Conservation (phyloP, 2,888 invertebrate species). For the Drosophila limbata region DNA sequence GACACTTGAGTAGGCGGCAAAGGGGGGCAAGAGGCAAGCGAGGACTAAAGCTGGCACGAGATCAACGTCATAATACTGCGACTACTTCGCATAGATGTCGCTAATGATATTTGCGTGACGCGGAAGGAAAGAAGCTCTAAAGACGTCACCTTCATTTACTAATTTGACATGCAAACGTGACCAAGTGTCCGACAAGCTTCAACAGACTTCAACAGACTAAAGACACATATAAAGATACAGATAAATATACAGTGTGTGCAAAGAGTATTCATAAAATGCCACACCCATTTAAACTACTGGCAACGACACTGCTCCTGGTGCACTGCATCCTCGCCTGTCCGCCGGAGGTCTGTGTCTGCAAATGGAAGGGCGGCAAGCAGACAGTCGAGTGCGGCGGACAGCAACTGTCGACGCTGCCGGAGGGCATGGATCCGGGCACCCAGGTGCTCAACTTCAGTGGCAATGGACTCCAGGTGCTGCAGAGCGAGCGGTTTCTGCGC, state of each 20-base stretch:
- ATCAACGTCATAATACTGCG: slow-evolving; percentile 48
- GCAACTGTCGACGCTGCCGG: slow-evolving; percentile 91
- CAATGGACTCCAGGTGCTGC: slow-evolving; percentile 92
- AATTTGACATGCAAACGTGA: slow-evolving; percentile 79
- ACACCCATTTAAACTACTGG: slow-evolving; percentile 27
- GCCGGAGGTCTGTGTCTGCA: slow-evolving; percentile 91
- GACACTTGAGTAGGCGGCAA: slow-evolving; percentile 61
- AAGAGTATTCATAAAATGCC: slow-evolving; percentile 30
- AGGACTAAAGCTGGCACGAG: slow-evolving; percentile 15
- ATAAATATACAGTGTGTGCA: slow-evolving; percentile 6
- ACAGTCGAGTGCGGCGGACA: slow-evolving; percentile 94
- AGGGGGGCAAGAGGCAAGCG: slow-evolving; percentile 23
- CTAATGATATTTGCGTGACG: slow-evolving; percentile 58
- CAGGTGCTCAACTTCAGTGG: slow-evolving; percentile 94
- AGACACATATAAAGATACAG: background rate
- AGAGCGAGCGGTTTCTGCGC: slow-evolving; percentile 91
- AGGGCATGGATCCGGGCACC: slow-evolving; percentile 92
- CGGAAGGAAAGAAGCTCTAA: slow-evolving; percentile 43
- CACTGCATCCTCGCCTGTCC: slow-evolving; percentile 87
- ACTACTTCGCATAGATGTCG: slow-evolving; percentile 47
- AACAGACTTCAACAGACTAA: slow-evolving; percentile 8
- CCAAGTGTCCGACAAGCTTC: slow-evolving; percentile 51
- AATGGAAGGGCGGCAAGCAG: slow-evolving; percentile 97
- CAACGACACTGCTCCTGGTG: slow-evolving; percentile 12
- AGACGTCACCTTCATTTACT: slow-evolving; percentile 55